Evolutionary conservation across 37 sponge, comb jelly and placozoan genomes (phyloP).

Genomic region (Chondrosia reniformis): DNA sequence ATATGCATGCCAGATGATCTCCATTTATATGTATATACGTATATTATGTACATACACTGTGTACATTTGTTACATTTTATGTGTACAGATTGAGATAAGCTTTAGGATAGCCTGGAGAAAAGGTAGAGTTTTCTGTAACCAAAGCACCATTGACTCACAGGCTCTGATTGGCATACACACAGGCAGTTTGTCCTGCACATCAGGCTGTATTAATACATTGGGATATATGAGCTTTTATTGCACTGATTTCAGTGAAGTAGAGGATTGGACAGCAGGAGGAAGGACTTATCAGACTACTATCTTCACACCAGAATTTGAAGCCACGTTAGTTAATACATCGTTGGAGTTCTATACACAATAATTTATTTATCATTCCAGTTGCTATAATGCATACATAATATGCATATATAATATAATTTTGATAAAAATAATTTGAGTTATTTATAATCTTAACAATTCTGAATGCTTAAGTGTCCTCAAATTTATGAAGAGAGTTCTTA

Average conservation of each 20-base stretch:
- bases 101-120: conserved; percentile 40
- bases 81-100: conserved; percentile 46
- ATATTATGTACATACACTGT: too few relatives aligned
- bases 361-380: too few relatives aligned
- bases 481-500: too few relatives aligned
- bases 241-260: conserved; percentile 37
- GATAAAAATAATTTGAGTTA: too few relatives aligned
- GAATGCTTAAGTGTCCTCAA: too few relatives aligned
- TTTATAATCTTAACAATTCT: too few relatives aligned
- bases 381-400: too few relatives aligned
- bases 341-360: too few relatives aligned
- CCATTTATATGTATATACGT: too few relatives aligned
- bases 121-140: neutral
- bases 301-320: conserved; percentile 23
- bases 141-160: neutral
- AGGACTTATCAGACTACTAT: neutral
- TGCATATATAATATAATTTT: too few relatives aligned
- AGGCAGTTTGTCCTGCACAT: conserved; percentile 8
- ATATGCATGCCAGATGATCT: too few relatives aligned
- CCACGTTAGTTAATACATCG: conserved; percentile 41
- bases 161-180: neutral
- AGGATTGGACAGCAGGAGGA: conserved; percentile 41
- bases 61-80: too few relatives aligned
- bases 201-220: conserved; percentile 21
- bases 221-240: conserved; percentile 24